Evolutionary conservation across 2,888 invertebrate genomes (phyloP).

Genomic region (Lochmaea crataegi): DNA sequence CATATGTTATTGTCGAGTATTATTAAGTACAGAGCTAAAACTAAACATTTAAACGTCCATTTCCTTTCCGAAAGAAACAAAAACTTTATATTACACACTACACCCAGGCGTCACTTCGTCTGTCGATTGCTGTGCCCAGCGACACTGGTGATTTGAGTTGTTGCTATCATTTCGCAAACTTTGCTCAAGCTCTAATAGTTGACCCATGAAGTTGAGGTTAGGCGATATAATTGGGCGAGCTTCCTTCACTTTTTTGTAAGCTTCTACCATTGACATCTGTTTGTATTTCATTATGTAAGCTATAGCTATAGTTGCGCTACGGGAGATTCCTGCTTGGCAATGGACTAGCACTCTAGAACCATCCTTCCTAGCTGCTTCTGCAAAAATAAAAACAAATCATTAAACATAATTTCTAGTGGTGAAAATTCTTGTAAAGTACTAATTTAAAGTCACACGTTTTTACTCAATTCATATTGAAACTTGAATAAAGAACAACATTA

Average conservation of each 20-base stretch:
- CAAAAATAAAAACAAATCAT: slow-evolving; percentile 58
- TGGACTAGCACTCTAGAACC: slow-evolving; percentile 87
- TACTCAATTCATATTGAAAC: background rate
- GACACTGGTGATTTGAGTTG: slow-evolving; percentile 66
- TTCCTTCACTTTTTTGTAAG: slow-evolving; percentile 86
- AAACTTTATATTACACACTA: slow-evolving; percentile 65
- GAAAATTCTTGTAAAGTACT: background rate
- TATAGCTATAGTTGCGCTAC: slow-evolving; percentile 94
- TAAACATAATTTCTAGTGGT: background rate
- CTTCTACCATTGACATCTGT: slow-evolving; percentile 84
- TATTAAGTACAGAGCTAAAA: slow-evolving; percentile 16
- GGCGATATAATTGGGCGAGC: slow-evolving; percentile 92
- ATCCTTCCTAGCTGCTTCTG: slow-evolving; percentile 78
- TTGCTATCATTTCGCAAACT: slow-evolving; percentile 67
- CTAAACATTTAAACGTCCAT: slow-evolving; percentile 32
- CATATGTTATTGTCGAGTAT: background rate
- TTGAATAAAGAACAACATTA: background rate
- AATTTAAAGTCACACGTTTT: too few species aligned
- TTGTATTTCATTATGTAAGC: slow-evolving; percentile 94
- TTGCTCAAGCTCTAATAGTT: slow-evolving; percentile 86
- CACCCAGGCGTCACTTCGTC: slow-evolving; percentile 70
- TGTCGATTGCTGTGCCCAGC: slow-evolving; percentile 68
- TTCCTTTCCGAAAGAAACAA: slow-evolving; percentile 23
- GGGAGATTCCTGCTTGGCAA: slow-evolving; percentile 95
- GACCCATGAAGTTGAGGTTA: slow-evolving; percentile 94